A percentile compares a stretch with the other conserved stretches of the same genome.
phyloP scores from a whole-genome alignment of 2,888 invertebrate species.

The Epinotia brunnichana region DNA sequence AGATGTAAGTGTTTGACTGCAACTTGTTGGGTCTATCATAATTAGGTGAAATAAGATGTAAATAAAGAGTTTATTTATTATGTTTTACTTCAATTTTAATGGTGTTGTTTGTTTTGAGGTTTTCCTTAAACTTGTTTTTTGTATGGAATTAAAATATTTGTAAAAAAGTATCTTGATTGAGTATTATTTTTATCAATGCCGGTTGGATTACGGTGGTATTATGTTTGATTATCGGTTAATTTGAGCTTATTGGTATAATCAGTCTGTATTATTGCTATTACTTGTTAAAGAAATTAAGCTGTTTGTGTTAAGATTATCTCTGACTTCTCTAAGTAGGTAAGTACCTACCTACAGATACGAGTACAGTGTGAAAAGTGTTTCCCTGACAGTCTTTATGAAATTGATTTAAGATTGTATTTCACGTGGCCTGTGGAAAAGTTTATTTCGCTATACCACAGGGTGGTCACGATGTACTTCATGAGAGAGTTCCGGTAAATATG shows the following conservation, averaged over 20 bases:
- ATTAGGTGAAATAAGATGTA: constrained; percentile 54
- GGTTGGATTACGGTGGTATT: constrained; percentile 32
- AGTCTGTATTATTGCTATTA: constrained; percentile 9
- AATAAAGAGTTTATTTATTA: constrained; percentile 56
- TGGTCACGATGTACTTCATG: too few relatives aligned
- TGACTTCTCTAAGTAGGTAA: not conserved
- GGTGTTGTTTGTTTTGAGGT: constrained; percentile 63
- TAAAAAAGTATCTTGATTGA: constrained; percentile 48
- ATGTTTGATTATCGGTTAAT: constrained; percentile 22
- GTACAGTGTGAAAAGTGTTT: too few relatives aligned
- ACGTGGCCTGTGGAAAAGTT: too few relatives aligned
- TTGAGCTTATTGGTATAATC: constrained; percentile 24
- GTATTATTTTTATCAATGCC: constrained; percentile 28
- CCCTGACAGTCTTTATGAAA: too few relatives aligned
- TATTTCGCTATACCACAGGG: too few relatives aligned
- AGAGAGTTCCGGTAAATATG: too few relatives aligned
- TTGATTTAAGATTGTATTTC: too few relatives aligned
- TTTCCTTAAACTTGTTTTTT: constrained; percentile 65
- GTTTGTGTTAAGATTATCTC: not conserved
- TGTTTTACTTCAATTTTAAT: constrained; percentile 59
- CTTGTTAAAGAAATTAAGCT: constrained; percentile 4
- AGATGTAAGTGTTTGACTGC: not conserved
- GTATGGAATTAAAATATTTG: constrained; percentile 64
- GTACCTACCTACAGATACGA: too few relatives aligned
- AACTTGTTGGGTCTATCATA: constrained; percentile 50